Conservation (phyloP, 2,888 invertebrate species). For the Germaria angustata region DNA sequence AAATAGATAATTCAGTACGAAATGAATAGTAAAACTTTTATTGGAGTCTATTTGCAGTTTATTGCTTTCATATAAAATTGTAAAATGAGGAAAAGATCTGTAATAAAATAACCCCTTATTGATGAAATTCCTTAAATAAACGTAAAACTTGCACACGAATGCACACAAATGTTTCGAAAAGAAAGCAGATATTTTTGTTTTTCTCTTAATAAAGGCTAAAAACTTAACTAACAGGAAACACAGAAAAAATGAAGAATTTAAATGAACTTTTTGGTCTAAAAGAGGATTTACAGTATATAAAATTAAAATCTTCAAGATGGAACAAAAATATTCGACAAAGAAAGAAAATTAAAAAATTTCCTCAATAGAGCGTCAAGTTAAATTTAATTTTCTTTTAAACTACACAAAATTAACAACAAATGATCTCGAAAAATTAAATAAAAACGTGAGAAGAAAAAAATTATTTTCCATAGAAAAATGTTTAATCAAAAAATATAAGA, state of each 20-base stretch:
- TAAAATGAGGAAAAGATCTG: neutral
- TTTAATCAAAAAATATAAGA: too few relatives aligned
- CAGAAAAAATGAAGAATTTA: neutral
- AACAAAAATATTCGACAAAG: neutral
- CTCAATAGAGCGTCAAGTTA: slow-evolving; percentile 4
- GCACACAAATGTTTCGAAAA: neutral
- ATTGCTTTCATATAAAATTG: slow-evolving; percentile 4
- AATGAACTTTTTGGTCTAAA: neutral
- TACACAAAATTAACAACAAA: too few relatives aligned
- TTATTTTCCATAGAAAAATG: too few relatives aligned
- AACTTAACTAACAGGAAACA: neutral
- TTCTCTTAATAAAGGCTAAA: slow-evolving; percentile 1
- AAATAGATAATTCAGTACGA: neutral
- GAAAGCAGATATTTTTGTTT: neutral
- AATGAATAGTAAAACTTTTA: slow-evolving; percentile 26
- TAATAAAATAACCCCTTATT: slow-evolving; percentile 1
- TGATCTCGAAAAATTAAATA: too few relatives aligned
- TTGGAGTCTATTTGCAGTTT: neutral
- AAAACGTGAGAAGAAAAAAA: too few relatives aligned
- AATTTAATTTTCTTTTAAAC: slow-evolving; percentile 45
- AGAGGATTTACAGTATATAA: neutral
- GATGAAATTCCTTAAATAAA: slow-evolving; percentile 1
- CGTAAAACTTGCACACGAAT: neutral
- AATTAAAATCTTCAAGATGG: neutral
- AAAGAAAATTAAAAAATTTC: neutral